A percentile compares a stretch with the other conserved stretches of the same genome.
phyloP scores from a whole-genome alignment of 2,797 vertebrate species.

The Sebastes steindachneri region DNA sequence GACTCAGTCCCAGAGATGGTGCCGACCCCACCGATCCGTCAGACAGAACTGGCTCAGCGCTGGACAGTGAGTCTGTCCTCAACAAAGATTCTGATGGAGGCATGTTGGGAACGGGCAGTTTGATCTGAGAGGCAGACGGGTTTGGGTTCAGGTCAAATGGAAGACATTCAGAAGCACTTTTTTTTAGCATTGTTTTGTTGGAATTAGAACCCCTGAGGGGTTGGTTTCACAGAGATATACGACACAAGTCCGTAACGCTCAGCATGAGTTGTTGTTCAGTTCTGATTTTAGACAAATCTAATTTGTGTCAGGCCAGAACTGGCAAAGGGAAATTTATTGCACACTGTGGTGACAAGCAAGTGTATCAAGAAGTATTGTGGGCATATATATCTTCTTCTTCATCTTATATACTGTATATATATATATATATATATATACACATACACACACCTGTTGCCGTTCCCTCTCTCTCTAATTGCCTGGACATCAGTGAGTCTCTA shows the following conservation, averaged over 20 bases:
- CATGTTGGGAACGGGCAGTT: conserved; percentile 73
- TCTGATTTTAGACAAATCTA: neutral
- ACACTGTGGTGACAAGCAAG: neutral
- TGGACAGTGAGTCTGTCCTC: conserved; percentile 82
- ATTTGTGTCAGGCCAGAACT: neutral
- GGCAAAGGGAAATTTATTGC: neutral
- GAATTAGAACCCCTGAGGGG: neutral
- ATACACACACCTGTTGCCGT: neutral
- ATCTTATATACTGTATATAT: neutral
- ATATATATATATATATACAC: neutral
- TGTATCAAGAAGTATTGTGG: neutral
- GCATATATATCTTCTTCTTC: neutral
- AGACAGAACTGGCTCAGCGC: conserved; percentile 80
- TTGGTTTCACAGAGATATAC: neutral
- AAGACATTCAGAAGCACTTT: neutral
- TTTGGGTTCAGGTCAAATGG: neutral
- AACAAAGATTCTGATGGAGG: conserved; percentile 78
- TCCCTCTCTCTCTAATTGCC: neutral
- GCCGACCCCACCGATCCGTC: conserved; percentile 84
- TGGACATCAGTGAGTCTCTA: neutral
- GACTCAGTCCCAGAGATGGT: conserved; percentile 79
- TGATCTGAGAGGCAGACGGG: conserved; percentile 67
- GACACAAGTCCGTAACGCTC: neutral
- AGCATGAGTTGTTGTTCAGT: neutral
- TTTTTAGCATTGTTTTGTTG: neutral